These are phyloP conservation scores for Hyperopisus bebe DNA, from an alignment of 2,113 vertebrate genomes.

Conservation along the genomic window DNA sequence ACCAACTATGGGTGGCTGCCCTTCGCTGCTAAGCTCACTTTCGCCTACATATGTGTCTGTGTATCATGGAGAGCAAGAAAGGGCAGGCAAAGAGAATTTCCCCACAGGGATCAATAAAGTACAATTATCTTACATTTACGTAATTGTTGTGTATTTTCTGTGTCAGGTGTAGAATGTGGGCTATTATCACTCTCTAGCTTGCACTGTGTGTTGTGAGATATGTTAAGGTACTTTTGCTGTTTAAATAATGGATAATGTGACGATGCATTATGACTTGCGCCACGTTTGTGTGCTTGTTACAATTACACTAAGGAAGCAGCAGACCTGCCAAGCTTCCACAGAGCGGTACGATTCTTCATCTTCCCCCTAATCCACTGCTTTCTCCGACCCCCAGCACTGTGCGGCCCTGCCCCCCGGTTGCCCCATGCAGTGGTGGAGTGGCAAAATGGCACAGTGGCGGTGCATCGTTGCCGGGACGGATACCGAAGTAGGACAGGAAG, in stretches of 20 bases:
- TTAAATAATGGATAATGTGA: background rate
- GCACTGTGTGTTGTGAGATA: background rate
- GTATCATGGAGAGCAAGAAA: too few relatives aligned
- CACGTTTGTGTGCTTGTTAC: background rate
- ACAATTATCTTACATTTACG: background rate
- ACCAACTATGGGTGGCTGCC: background rate
- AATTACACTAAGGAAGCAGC: background rate
- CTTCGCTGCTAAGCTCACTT: background rate
- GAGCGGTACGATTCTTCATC: background rate
- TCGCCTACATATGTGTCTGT: too few relatives aligned
- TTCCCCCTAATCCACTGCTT: background rate
- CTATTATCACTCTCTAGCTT: background rate
- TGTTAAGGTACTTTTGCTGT: background rate
- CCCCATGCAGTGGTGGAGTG: conserved; percentile 49
- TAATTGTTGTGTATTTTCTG: background rate
- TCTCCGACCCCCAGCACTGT: conserved; percentile 18
- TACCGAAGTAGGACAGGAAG: conserved; percentile 56
- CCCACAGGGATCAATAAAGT: background rate
- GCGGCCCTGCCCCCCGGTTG: conserved; percentile 47
- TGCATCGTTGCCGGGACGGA: conserved; percentile 54
- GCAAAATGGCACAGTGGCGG: conserved; percentile 50
- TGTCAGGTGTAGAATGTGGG: background rate
- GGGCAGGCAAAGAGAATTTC: too few relatives aligned
- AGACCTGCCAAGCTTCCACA: background rate
- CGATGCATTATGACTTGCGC: background rate